Evolutionary conservation across 2,797 vertebrate species (phyloP).

Genomic region (Tapirus indicus): DNA sequence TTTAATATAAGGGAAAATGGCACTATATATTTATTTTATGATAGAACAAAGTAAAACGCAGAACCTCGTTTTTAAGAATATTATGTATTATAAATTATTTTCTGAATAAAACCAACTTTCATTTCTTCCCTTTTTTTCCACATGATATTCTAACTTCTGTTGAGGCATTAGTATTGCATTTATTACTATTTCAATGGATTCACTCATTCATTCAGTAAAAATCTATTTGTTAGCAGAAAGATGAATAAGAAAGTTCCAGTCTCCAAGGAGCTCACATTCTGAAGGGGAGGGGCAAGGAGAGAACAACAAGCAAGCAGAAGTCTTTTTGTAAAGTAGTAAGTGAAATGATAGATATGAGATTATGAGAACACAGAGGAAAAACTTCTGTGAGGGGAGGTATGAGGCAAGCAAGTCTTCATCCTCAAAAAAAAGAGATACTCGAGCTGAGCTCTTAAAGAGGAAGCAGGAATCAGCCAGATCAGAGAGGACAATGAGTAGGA

Average conservation of each 20-base stretch:
- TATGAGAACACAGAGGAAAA: neutral
- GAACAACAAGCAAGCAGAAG: neutral
- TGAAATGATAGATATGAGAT: neutral
- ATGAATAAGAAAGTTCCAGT: neutral
- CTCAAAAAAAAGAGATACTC: neutral
- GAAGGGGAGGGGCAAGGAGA: neutral
- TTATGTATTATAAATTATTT: constrained; percentile 10
- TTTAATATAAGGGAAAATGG: neutral
- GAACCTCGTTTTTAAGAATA: neutral
- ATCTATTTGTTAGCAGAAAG: neutral
- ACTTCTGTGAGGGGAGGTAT: neutral
- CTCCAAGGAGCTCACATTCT: neutral
- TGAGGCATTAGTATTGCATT: neutral
- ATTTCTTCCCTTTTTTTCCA: neutral
- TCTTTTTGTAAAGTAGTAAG: neutral
- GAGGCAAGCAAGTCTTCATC: neutral
- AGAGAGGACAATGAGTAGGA: neutral
- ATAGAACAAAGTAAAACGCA: constrained; percentile 17
- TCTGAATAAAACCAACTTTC: neutral
- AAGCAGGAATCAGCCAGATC: neutral
- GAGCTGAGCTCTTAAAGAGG: neutral
- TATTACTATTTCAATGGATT: neutral
- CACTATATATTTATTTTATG: neutral
- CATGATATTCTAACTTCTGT: neutral
- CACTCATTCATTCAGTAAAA: neutral